A percentile compares a stretch with the other conserved stretches of the same genome.
Evolutionary conservation across 2,888 invertebrate species (phyloP).

Genomic region (Alcis repandata): DNA sequence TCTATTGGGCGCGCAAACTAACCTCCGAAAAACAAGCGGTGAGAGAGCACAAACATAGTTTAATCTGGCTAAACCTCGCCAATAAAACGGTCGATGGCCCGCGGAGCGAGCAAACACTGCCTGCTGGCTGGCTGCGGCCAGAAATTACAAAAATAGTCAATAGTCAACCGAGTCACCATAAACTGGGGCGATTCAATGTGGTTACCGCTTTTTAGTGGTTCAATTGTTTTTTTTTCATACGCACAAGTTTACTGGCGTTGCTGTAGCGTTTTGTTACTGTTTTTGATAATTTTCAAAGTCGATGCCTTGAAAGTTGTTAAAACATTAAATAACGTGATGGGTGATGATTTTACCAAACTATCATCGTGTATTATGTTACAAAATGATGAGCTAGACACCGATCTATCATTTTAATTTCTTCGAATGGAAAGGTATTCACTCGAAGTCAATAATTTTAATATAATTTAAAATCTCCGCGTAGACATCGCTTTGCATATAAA

Average conservation of each 20-base stretch:
- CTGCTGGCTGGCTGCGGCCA: neutral
- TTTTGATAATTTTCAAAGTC: too few species aligned
- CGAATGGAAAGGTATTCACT: too few species aligned
- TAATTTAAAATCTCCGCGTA: too few species aligned
- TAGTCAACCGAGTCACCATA: neutral
- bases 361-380: too few species aligned
- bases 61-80: slow-evolving; percentile 47
- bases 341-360: too few species aligned
- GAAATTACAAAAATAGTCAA: neutral
- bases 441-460: too few species aligned
- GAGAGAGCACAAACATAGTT: slow-evolving; percentile 43
- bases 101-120: slow-evolving; percentile 8
- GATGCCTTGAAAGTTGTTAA: too few species aligned
- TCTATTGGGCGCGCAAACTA: slow-evolving; percentile 34
- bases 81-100: slow-evolving; percentile 45
- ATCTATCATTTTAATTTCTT: too few species aligned
- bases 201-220: neutral
- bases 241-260: too few species aligned
- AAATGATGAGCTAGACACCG: too few species aligned
- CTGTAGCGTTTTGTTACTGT: too few species aligned
- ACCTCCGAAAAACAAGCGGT: slow-evolving; percentile 40
- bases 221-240: neutral
- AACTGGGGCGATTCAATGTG: neutral
- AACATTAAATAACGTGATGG: too few species aligned
- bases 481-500: neutral